Conservation (phyloP, 2,113 vertebrate genomes). For the Enhydra lutris region DNA sequence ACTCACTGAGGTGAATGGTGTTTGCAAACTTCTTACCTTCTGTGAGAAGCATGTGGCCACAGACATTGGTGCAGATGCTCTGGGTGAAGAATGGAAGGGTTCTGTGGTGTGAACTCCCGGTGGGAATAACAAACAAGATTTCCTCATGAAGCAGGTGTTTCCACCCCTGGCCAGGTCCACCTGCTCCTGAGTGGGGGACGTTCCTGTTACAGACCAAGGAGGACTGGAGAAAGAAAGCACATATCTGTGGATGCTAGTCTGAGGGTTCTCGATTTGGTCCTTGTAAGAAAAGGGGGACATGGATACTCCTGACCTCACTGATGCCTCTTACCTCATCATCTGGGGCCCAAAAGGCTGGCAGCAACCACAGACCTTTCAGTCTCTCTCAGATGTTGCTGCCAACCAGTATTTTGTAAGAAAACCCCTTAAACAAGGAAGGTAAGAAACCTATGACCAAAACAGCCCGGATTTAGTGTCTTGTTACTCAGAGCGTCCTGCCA, state of each 20-base stretch:
- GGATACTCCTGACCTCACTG: neutral
- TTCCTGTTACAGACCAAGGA: neutral
- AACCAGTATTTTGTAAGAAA: neutral
- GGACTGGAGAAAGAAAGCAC: neutral
- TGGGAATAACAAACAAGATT: neutral
- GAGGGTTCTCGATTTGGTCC: neutral
- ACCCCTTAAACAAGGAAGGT: neutral
- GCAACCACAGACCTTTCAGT: neutral
- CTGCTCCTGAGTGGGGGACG: neutral
- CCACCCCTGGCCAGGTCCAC: neutral
- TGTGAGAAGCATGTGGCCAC: neutral
- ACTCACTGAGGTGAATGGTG: neutral
- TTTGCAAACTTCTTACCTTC: neutral
- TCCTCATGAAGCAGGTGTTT: neutral
- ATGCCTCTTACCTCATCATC: neutral
- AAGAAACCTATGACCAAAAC: neutral
- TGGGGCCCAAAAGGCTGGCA: neutral
- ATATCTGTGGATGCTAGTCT: neutral
- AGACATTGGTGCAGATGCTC: neutral
- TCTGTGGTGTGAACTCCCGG: neutral
- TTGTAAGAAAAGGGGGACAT: neutral
- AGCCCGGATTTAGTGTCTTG: neutral
- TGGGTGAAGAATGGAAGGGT: neutral
- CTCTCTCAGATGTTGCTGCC: neutral
- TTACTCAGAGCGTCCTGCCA: neutral